phyloP scores from a whole-genome alignment of 2,113 vertebrate species.

The Albula glossodonta region DNA sequence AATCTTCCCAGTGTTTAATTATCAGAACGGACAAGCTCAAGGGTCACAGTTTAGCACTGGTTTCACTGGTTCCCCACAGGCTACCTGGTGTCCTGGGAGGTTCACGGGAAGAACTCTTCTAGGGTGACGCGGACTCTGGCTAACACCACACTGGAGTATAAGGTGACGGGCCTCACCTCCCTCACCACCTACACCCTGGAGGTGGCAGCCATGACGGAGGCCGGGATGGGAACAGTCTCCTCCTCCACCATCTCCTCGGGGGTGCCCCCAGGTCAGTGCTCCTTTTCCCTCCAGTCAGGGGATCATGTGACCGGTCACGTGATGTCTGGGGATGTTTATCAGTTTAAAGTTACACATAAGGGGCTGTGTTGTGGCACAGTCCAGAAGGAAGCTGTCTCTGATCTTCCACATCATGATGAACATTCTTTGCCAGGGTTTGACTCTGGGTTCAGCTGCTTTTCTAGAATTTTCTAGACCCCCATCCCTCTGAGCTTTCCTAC shows the following conservation, averaged over 20 bases:
- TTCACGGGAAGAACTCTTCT: slow-evolving; percentile 68
- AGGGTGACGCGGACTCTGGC: slow-evolving; percentile 57
- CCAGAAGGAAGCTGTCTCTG: too few species aligned
- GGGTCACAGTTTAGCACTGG: slow-evolving; percentile 42
- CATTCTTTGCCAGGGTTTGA: too few species aligned
- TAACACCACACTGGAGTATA: slow-evolving; percentile 71
- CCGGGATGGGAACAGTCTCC: slow-evolving; percentile 60
- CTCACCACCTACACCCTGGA: slow-evolving; percentile 82
- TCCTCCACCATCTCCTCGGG: slow-evolving; percentile 80
- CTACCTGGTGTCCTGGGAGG: slow-evolving; percentile 77
- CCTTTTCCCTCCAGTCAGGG: background rate
- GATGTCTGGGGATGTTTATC: background rate
- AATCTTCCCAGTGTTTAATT: background rate
- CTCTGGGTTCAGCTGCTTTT: too few species aligned
- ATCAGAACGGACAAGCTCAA: background rate
- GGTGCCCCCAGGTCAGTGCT: slow-evolving; percentile 76
- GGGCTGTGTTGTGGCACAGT: too few species aligned
- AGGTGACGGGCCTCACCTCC: slow-evolving; percentile 70
- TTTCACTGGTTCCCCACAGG: slow-evolving; percentile 47
- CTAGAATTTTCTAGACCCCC: too few species aligned
- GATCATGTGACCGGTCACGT: background rate
- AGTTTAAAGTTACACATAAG: background rate
- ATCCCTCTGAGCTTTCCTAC: too few species aligned
- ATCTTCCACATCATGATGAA: too few species aligned
- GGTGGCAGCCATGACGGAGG: slow-evolving; percentile 65